Base-by-base conservation (phyloP, 2,113 vertebrate genomes). In the Hoplias malabaricus region DNA sequence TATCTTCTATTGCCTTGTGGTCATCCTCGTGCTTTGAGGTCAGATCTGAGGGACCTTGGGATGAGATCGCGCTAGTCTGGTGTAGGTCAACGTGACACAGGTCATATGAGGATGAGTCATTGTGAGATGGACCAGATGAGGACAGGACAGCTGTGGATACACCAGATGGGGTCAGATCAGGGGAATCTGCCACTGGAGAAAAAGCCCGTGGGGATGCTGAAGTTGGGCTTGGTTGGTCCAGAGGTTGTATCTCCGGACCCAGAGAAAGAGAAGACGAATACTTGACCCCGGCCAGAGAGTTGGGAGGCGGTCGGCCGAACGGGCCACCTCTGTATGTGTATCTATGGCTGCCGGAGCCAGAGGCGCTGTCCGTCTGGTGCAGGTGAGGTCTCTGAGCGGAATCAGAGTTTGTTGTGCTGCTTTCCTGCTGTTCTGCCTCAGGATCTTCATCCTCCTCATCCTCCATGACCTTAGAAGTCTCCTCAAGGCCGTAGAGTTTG, bases 271-370 rank as follows among this genome's bases (percentile, higher is more conserved):
- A 91, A 7, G 91, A 93, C 0, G 88, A 90, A 70, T 88, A 88
- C 78, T 93, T 93, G 9, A 92, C 84, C 13, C 88, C 90, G 48
- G 76, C 79, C 6, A 73, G 53, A 12, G 80, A 54, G 66, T 74
- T 46, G 4, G 83, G 69, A 11, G 89, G 85, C 69, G 84, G 83
- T 19, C 90, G 78, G 43, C 88, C 90, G 13, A 94, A 87, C 0
- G 93, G 88, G 42, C 90, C 92, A 0, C 94, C 94, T 77, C 94
- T 90, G 78, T 94, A 94, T 12, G 92, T 84, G 81, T 93, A 92
- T 79, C 93, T 93, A 75, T 96, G 94, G 65, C 94, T 92, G 36
- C 92, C 92, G 0, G 94, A 84, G 54, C 93, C 93, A 0, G 82
- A 93, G 68, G 92, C 93, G 71, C 94, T 87, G 12, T 91, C 88